These are phyloP conservation scores for Parapsyche elsis DNA, from an alignment of 1,140 invertebrate species.

Conservation along the genomic window DNA sequence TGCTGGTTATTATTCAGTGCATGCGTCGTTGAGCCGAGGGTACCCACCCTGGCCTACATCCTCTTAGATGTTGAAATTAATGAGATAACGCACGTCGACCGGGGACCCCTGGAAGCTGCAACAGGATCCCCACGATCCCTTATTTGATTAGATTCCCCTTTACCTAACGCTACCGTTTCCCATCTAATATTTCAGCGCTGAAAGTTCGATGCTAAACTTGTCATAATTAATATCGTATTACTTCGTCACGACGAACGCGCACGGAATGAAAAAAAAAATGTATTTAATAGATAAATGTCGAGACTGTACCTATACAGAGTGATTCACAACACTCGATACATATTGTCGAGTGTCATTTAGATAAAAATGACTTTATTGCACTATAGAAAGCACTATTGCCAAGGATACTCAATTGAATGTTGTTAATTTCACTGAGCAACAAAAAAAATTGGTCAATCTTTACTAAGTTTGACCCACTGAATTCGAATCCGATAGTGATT, in stretches of 20 bases:
- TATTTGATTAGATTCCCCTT: slow-evolving; percentile 34
- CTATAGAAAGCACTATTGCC: too few species aligned
- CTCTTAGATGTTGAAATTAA: slow-evolving; percentile 43
- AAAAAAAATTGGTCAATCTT: too few species aligned
- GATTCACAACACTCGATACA: too few species aligned
- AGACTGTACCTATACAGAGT: too few species aligned
- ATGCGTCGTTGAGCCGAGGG: slow-evolving; percentile 39
- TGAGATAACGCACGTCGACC: slow-evolving; percentile 50
- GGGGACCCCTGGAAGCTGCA: slow-evolving; percentile 20
- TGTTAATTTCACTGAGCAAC: too few species aligned
- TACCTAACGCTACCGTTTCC: background rate
- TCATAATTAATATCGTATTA: slow-evolving; percentile 25
- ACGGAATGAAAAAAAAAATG: too few species aligned
- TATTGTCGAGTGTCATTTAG: too few species aligned
- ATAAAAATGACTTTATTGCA: too few species aligned
- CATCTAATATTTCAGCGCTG: slow-evolving; percentile 7
- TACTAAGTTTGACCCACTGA: too few species aligned
- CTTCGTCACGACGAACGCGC: background rate
- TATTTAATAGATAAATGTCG: too few species aligned
- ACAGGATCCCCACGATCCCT: slow-evolving; percentile 12
- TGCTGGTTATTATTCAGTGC: slow-evolving; percentile 45
- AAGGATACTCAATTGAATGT: too few species aligned
- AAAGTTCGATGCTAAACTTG: slow-evolving; percentile 6
- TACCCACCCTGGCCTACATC: slow-evolving; percentile 19
- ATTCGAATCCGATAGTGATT: too few species aligned